A percentile compares a stretch with the other conserved stretches of the same genome.
Evolutionary conservation across 2,888 invertebrate genomes (phyloP).

Genomic region (Drosophila macrospina): DNA sequence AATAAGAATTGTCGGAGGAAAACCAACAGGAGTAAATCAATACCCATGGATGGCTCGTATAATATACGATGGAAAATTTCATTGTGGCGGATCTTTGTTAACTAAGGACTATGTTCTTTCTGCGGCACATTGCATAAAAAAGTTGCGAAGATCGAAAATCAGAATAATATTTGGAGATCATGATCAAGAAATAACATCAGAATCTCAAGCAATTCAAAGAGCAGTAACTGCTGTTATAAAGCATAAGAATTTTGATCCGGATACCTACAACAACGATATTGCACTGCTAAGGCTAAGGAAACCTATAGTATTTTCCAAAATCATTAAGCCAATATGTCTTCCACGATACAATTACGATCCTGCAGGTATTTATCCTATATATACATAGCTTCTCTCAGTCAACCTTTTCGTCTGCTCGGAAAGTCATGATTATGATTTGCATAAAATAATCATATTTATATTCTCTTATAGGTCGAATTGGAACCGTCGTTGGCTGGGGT

Average conservation of each 20-base stretch:
- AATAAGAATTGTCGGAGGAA: conserved; percentile 94
- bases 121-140: conserved; percentile 93
- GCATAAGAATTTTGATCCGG: conserved; percentile 93
- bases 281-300: conserved; percentile 92
- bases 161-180: conserved; percentile 94
- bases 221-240: conserved; percentile 92
- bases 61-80: conserved; percentile 95
- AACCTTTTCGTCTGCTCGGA: not conserved
- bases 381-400: not conserved
- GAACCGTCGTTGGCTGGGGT: conserved; percentile 95
- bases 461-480: conserved; percentile 84
- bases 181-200: conserved; percentile 92
- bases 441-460: not conserved
- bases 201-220: conserved; percentile 92
- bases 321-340: conserved; percentile 90
- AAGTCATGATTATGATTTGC: no score
- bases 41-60: conserved; percentile 95
- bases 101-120: conserved; percentile 94
- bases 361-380: conserved; percentile 86
- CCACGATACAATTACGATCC: conserved; percentile 87
- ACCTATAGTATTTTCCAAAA: conserved; percentile 90
- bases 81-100: conserved; percentile 93
- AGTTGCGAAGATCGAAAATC: conserved; percentile 92
- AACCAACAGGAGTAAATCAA: conserved; percentile 92
- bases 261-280: conserved; percentile 94